Evolutionary conservation across 2,113 vertebrate genomes (phyloP).

Genomic region (Puntigrus tetrazona): DNA sequence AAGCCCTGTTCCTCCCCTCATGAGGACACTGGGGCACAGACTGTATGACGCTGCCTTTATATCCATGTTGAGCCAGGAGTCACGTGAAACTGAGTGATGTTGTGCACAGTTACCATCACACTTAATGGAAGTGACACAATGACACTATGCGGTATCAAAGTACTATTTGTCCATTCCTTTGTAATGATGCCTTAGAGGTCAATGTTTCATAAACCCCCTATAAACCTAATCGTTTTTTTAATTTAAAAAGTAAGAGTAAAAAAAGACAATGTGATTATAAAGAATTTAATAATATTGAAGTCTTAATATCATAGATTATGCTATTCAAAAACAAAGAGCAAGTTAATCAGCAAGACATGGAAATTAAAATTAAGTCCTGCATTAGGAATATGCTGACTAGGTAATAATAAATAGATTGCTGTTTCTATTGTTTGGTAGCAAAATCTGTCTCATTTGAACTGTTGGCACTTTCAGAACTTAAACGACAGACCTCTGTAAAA

Average conservation of each 20-base stretch:
- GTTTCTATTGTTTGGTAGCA: neutral
- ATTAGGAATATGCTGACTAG: neutral
- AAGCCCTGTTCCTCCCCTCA: neutral
- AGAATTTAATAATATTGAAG: conserved; percentile 6
- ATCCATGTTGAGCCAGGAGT: neutral
- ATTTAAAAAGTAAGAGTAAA: neutral
- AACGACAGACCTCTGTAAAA: neutral
- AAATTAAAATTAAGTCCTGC: neutral
- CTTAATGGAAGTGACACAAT: neutral
- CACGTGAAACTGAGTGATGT: neutral
- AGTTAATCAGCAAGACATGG: neutral
- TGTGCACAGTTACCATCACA: neutral
- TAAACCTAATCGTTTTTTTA: neutral
- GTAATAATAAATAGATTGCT: neutral
- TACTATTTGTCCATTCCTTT: neutral
- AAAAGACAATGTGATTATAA: neutral
- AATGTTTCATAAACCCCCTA: neutral
- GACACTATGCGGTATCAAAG: neutral
- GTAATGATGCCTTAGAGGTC: neutral
- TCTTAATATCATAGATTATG: neutral
- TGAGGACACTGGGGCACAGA: neutral
- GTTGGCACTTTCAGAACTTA: neutral
- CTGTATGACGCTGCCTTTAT: neutral
- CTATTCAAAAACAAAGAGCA: neutral
- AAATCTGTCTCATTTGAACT: neutral